These are phyloP conservation scores for Adelges cooleyi DNA, from an alignment of 1,140 invertebrate genomes.

Conservation along the genomic window DNA sequence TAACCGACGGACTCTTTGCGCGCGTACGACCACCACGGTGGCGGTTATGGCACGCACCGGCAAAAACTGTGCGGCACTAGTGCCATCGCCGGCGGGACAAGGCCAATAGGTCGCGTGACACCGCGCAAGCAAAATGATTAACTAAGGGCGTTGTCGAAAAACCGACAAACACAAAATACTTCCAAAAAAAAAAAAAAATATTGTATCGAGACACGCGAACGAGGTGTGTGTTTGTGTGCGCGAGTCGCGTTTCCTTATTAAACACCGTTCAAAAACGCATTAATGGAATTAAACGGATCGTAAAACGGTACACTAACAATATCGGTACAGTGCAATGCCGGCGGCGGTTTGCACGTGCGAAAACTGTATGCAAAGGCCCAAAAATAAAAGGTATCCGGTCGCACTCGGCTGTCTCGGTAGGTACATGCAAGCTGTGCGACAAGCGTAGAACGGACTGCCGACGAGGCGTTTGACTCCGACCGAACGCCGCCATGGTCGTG, in stretches of 20 bases:
- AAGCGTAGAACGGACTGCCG: not conserved
- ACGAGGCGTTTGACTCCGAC: slow-evolving; percentile 3
- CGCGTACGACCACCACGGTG: not conserved
- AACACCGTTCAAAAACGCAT: too few relatives aligned
- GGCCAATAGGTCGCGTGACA: slow-evolving; percentile 8
- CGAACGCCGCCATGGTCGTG: not conserved
- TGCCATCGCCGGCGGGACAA: not conserved
- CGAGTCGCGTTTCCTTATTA: not conserved
- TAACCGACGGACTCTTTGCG: too few relatives aligned
- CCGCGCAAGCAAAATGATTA: slow-evolving; percentile 1
- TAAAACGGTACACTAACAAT: too few relatives aligned
- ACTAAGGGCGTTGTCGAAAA: slow-evolving; percentile 8
- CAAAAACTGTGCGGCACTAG: not conserved
- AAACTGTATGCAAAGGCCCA: too few relatives aligned
- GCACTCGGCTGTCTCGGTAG: too few relatives aligned
- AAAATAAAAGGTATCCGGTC: too few relatives aligned
- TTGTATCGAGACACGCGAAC: slow-evolving; percentile 8
- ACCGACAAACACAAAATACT: too few relatives aligned
- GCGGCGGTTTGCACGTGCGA: too few relatives aligned
- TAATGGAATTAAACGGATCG: too few relatives aligned
- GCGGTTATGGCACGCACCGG: too few relatives aligned
- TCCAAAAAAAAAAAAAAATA: not conserved
- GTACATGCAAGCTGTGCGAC: not conserved
- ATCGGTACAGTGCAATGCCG: too few relatives aligned
- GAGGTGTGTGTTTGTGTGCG: not conserved